Conservation (phyloP, 2,797 vertebrate genomes). For the Cossypha heuglini region DNA sequence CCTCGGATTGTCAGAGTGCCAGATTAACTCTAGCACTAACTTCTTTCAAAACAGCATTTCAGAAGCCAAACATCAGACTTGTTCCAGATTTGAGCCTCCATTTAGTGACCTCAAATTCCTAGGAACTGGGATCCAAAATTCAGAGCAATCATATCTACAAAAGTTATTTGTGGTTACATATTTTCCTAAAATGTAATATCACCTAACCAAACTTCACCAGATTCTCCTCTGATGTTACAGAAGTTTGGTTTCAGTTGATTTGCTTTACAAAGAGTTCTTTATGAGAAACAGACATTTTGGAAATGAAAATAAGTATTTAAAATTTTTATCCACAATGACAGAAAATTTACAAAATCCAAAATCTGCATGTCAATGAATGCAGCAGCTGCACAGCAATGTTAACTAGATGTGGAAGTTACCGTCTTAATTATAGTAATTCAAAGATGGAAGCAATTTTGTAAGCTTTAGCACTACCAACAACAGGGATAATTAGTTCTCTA, state of each 20-base stretch:
- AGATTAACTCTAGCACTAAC: background rate
- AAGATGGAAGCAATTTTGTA: conserved; percentile 72
- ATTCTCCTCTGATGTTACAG: background rate
- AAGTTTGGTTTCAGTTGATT: conserved; percentile 55
- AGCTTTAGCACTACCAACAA: conserved; percentile 64
- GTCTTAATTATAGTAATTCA: conserved; percentile 82
- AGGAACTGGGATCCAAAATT: background rate
- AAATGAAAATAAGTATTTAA: conserved; percentile 71
- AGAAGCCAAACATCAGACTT: background rate
- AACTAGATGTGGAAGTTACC: conserved; percentile 73
- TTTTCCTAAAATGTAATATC: background rate
- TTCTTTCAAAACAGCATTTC: background rate
- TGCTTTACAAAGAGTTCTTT: conserved; percentile 56
- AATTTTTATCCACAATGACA: conserved; percentile 62
- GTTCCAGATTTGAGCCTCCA: background rate
- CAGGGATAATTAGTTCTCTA: conserved; percentile 74
- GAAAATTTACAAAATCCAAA: conserved; percentile 63
- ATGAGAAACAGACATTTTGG: conserved; percentile 60
- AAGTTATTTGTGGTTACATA: background rate
- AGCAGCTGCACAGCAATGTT: conserved; percentile 74
- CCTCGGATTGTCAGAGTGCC: background rate
- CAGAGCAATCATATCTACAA: background rate
- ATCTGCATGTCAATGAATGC: conserved; percentile 74
- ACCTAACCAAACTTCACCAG: background rate
- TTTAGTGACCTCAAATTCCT: background rate